These are phyloP conservation scores for Ochlodes sylvanus DNA, from an alignment of 2,888 invertebrate species.

Conservation along the genomic window DNA sequence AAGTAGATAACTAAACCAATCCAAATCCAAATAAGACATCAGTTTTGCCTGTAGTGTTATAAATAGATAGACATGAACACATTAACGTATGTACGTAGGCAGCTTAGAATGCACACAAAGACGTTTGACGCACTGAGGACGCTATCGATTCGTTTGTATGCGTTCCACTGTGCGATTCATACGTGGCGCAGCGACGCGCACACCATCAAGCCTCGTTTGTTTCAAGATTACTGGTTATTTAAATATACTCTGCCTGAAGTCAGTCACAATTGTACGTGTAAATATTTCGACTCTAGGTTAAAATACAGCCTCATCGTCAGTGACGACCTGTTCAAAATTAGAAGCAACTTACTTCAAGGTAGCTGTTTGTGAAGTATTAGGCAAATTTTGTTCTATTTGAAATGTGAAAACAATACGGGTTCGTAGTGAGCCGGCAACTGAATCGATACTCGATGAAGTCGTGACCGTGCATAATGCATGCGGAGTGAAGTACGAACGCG, in stretches of 20 bases:
- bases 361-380: background rate
- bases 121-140: too few species aligned
- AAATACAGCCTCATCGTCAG: too few species aligned
- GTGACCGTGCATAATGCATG: slow-evolving; percentile 2
- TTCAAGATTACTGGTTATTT: too few species aligned
- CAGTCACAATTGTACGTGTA: background rate
- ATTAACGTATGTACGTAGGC: too few species aligned
- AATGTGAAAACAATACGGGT: background rate
- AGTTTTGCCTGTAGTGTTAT: too few species aligned
- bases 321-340: background rate
- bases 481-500: background rate
- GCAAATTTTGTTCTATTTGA: background rate
- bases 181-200: background rate
- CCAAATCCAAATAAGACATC: too few species aligned
- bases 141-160: too few species aligned
- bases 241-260: too few species aligned
- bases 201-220: background rate
- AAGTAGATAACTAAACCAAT: too few species aligned
- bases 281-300: background rate
- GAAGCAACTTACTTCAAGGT: background rate
- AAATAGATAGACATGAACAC: too few species aligned
- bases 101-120: too few species aligned
- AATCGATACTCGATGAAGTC: slow-evolving; percentile 7
- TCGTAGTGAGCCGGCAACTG: background rate
- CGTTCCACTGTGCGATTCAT: too few species aligned